Evolutionary conservation across 2,888 invertebrate genomes (phyloP), one percentile per base, ranked within the genome.

Genomic region (Hipparchia semele): DNA sequence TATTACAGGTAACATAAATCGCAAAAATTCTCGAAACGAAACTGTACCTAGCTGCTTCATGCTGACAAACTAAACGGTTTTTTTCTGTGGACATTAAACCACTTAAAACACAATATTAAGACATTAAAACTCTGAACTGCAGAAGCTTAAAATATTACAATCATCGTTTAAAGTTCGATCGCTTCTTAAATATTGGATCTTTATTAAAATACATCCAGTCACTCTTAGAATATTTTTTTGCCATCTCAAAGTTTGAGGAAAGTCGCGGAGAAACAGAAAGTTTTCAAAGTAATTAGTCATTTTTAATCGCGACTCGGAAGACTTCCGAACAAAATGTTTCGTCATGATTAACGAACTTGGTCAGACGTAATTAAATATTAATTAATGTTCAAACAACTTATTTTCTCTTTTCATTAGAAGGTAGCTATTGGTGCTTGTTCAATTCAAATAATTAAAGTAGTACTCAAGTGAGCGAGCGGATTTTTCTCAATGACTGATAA

Each of bases 331-430:
- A 61, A 72, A 72, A 68, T 70, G 68, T 72, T 72, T 58, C 54
- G 49, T 72, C 69, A 51, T 72, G 72, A 75, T 72, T 75, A 72
- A 72, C 72, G 67, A 70, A 72, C 59, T 64, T 64, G 46, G 70
- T 72, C 60, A 69, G 66, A 71, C 68, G 69, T 69, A 66, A 69
- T 74, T 72, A 66, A 69, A 68, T 65, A 74, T 69, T 51, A 74
- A 74, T 72, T 61, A 72, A 69, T 72, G 49, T 69, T 61, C 66
- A 56, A 74, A 68, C 68, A 65, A 69, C 66, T 73, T 49, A 13
- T 12, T 65, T 12, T 45, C 64, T 33, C 56, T 10, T 13, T 46
- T 59, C 7, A 49, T 23, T 13, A 49, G 49, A 51, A 51, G 64
- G 33, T 45, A 12, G 12, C 5, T 33, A 33, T 39, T 10, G 12